Conservation (phyloP, 2,888 invertebrate genomes). For the Ennomos erosarius region DNA sequence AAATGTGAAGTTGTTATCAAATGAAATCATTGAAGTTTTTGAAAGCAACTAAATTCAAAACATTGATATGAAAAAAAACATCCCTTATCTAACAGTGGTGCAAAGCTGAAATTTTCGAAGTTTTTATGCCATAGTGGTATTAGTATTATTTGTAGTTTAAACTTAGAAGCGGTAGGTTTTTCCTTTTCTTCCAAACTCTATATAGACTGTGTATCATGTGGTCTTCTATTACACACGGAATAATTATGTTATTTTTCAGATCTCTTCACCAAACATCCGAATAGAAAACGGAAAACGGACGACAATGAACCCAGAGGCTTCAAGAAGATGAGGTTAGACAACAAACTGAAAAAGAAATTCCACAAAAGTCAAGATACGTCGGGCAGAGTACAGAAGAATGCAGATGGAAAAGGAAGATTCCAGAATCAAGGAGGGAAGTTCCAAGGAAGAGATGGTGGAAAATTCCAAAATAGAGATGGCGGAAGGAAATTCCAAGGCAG, state of each 20-base stretch:
- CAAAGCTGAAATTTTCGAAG: too few relatives aligned
- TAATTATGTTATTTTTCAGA: conserved; percentile 49
- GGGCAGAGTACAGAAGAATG: conserved; percentile 34
- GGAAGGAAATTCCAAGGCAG: conserved; percentile 39
- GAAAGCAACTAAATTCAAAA: background rate
- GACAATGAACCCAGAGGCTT: conserved; percentile 70
- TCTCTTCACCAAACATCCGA: conserved; percentile 65
- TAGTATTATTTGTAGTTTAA: too few relatives aligned
- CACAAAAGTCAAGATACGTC: conserved; percentile 53
- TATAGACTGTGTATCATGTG: too few relatives aligned
- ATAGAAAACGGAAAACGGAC: conserved; percentile 67
- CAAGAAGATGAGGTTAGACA: conserved; percentile 77
- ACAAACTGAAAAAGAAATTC: conserved; percentile 71
- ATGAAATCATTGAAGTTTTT: too few relatives aligned
- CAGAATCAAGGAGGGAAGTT: conserved; percentile 44
- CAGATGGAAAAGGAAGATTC: conserved; percentile 35
- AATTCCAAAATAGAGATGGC: conserved; percentile 45
- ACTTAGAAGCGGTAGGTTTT: too few relatives aligned
- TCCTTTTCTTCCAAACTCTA: too few relatives aligned
- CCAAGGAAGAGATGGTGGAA: conserved; percentile 46
- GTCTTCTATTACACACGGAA: background rate
- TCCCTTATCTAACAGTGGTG: too few relatives aligned
- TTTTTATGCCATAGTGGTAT: too few relatives aligned
- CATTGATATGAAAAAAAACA: too few relatives aligned
- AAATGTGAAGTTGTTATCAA: too few relatives aligned